phyloP scores from a whole-genome alignment of 1,140 invertebrate genomes.

The Zaprionus camerounensis region DNA sequence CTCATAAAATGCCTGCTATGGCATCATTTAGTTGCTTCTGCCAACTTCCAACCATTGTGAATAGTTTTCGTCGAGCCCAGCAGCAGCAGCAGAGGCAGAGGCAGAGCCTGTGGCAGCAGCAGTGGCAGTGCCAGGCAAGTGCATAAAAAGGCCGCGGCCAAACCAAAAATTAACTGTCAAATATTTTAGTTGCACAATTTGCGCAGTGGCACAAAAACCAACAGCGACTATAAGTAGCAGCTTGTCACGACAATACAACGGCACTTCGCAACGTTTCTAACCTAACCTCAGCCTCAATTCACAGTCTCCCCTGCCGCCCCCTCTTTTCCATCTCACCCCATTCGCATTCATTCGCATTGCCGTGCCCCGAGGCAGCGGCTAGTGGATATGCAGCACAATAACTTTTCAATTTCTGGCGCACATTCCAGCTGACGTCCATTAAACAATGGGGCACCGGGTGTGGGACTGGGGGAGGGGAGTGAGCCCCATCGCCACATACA shows the following conservation, averaged over 20 bases:
- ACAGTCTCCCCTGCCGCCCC: not conserved
- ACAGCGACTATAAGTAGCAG: constrained; percentile 42
- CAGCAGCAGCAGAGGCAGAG: not conserved
- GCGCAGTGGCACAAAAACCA: constrained; percentile 60
- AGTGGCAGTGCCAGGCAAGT: constrained; percentile 27
- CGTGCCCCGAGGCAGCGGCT: constrained; percentile 22
- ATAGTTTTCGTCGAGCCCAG: not conserved
- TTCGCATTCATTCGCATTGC: not conserved
- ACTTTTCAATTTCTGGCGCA: constrained; percentile 82
- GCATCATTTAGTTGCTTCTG: not conserved
- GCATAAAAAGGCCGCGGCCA: constrained; percentile 54
- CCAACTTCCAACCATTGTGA: constrained; percentile 14
- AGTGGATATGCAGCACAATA: constrained; percentile 70
- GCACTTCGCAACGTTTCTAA: constrained; percentile 8
- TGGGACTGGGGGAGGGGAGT: not conserved
- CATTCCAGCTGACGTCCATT: constrained; percentile 81
- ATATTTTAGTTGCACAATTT: constrained; percentile 80
- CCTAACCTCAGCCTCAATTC: constrained; percentile 1
- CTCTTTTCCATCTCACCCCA: not conserved
- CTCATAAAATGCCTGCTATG: constrained; percentile 25
- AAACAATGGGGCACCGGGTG: constrained; percentile 64
- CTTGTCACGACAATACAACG: constrained; percentile 69
- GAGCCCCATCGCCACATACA: constrained; percentile 51
- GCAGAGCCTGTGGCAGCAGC: not conserved
- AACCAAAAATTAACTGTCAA: constrained; percentile 80